phyloP scores from a whole-genome alignment of 2,888 invertebrate species.

The Heliconius aoede region DNA sequence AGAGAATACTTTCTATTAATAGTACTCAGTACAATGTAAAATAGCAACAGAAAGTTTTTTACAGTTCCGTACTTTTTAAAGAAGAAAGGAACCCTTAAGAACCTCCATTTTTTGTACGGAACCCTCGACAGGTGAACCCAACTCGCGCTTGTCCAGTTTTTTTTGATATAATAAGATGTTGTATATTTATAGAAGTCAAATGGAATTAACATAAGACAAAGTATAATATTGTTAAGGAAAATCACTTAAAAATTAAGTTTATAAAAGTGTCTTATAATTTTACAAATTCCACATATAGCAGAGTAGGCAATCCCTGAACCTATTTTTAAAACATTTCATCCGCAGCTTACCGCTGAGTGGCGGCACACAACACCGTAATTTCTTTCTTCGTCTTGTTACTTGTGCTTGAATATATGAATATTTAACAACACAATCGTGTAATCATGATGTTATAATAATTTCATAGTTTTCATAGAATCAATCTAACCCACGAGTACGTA shows the following conservation, averaged over 20 bases:
- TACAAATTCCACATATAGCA: not conserved
- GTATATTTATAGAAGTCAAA: too few species aligned
- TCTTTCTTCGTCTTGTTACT: too few species aligned
- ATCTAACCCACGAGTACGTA: not conserved
- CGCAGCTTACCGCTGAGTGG: too few species aligned
- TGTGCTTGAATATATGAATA: not conserved
- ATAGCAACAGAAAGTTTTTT: not conserved
- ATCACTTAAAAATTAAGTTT: not conserved
- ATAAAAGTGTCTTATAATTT: too few species aligned
- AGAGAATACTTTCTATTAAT: constrained; percentile 11
- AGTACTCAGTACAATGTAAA: not conserved
- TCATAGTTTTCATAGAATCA: not conserved
- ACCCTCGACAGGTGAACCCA: too few species aligned
- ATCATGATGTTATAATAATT: not conserved
- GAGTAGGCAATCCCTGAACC: not conserved
- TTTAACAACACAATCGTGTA: not conserved
- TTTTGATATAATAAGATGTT: not conserved
- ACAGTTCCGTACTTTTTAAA: too few species aligned
- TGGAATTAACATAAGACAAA: too few species aligned
- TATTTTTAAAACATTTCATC: not conserved
- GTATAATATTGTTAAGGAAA: not conserved
- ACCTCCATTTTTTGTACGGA: too few species aligned
- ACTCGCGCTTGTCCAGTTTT: too few species aligned
- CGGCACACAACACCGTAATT: too few species aligned
- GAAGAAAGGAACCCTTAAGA: too few species aligned